These are phyloP conservation scores for Pasiphila rectangulata DNA, from an alignment of 2,888 invertebrate species.

Conservation along the genomic window DNA sequence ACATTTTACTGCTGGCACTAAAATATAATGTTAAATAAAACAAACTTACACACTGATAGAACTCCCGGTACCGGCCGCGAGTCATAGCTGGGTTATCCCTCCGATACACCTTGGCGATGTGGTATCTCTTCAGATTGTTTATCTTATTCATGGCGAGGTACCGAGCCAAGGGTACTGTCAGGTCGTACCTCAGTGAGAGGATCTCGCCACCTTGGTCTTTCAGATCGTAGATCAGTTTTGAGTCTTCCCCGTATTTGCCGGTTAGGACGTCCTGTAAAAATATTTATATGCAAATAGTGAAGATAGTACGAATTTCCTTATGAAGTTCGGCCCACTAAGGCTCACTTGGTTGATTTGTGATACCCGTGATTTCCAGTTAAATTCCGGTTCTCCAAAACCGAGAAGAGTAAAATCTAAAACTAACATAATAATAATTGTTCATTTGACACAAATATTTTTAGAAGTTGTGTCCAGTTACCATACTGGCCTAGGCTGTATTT, in stretches of 20 bases:
- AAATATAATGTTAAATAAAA: background rate
- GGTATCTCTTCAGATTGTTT: slow-evolving; percentile 95
- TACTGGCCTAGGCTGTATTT: too few species aligned
- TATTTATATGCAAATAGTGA: background rate
- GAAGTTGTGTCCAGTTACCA: too few species aligned
- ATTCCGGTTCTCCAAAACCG: too few species aligned
- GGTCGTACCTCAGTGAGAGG: slow-evolving; percentile 96
- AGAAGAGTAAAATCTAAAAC: too few species aligned
- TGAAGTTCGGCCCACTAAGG: too few species aligned
- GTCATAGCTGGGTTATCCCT: slow-evolving; percentile 99
- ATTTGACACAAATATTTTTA: too few species aligned
- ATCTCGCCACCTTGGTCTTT: slow-evolving; percentile 99
- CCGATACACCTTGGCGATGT: slow-evolving; percentile 99
- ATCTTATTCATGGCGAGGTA: slow-evolving; percentile 99
- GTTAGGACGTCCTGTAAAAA: slow-evolving; percentile 92
- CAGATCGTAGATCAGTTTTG: slow-evolving; percentile 98
- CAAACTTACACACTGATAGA: slow-evolving; percentile 97
- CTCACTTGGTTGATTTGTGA: too few species aligned
- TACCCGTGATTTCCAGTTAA: too few species aligned
- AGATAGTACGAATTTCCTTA: too few species aligned
- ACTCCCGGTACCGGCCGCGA: slow-evolving; percentile 97
- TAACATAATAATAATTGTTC: too few species aligned
- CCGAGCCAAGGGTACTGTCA: slow-evolving; percentile 98
- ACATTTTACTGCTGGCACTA: too few species aligned
- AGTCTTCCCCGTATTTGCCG: slow-evolving; percentile 99